A percentile compares a stretch with the other conserved stretches of the same genome.
phyloP scores from a whole-genome alignment of 37 sponge, comb jelly and placozoan species.

The Haliclona indistincta region DNA sequence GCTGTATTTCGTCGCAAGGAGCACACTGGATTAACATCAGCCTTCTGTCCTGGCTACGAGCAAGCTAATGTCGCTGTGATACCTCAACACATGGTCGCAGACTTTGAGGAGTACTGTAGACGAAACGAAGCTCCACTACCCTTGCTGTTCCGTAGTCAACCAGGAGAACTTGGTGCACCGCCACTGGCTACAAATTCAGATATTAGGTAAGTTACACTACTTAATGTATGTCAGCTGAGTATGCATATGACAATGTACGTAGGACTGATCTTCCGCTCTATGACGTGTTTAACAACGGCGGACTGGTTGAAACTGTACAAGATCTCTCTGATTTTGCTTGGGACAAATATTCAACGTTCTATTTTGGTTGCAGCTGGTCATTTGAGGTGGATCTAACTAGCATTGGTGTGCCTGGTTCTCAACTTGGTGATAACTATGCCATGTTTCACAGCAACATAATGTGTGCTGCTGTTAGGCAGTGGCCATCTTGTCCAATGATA shows the following conservation, averaged over 20 bases:
- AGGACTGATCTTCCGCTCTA: slow-evolving; percentile 82
- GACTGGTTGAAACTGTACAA: slow-evolving; percentile 29
- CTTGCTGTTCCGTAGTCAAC: slow-evolving; percentile 59
- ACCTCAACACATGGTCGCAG: slow-evolving; percentile 53
- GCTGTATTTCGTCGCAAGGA: slow-evolving; percentile 42
- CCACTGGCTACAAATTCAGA: slow-evolving; percentile 73
- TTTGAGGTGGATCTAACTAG: slow-evolving; percentile 68
- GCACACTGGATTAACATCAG: slow-evolving; percentile 65
- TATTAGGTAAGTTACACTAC: slow-evolving; percentile 58
- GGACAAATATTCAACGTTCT: slow-evolving; percentile 80
- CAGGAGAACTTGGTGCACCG: slow-evolving; percentile 74
- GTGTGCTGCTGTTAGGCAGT: slow-evolving; percentile 34
- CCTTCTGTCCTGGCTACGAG: slow-evolving; percentile 48
- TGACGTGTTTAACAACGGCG: slow-evolving; percentile 44
- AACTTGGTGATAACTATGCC: slow-evolving; percentile 40
- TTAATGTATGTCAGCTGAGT: no score
- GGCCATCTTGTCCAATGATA: slow-evolving; percentile 32
- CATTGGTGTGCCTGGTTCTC: slow-evolving; percentile 45
- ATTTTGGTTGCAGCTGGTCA: slow-evolving; percentile 88
- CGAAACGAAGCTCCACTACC: slow-evolving; percentile 68
- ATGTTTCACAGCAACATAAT: slow-evolving; percentile 74
- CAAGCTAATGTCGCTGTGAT: slow-evolving; percentile 78
- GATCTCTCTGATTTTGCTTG: slow-evolving; percentile 60
- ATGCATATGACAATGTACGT: no score
- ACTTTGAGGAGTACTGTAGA: slow-evolving; percentile 77